phyloP scores from a whole-genome alignment of 2,113 vertebrate genomes.

The Eublepharis macularius region DNA sequence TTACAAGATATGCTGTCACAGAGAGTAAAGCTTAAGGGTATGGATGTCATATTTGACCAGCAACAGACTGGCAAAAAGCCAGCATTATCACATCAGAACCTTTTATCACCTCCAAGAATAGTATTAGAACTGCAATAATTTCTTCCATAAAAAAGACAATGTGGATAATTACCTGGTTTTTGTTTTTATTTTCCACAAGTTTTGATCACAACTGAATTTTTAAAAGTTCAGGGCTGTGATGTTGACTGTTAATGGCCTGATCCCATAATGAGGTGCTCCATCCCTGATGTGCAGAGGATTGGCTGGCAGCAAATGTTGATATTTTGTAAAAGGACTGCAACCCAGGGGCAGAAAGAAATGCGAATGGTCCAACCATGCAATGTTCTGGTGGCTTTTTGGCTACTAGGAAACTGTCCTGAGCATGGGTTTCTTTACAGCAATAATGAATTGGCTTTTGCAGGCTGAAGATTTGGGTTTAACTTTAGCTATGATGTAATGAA shows the following conservation, averaged over 20 bases:
- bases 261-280: background rate
- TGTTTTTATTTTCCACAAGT: background rate
- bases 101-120: background rate
- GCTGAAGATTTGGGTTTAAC: background rate
- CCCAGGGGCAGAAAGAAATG: background rate
- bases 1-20: background rate
- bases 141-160: background rate
- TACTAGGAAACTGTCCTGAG: background rate
- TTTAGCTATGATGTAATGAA: background rate
- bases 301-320: background rate
- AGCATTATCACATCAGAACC: background rate
- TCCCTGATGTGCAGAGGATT: background rate
- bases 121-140: background rate
- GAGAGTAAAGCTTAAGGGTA: background rate
- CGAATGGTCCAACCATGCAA: background rate
- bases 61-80: background rate
- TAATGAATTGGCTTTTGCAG: background rate
- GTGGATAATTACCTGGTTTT: background rate
- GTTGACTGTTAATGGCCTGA: background rate
- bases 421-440: background rate
- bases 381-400: background rate
- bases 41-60: background rate
- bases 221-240: background rate
- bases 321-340: background rate
- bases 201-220: background rate